These are phyloP conservation scores for Xiphophorus couchianus DNA, from an alignment of 2,113 vertebrate genomes.

Conservation along the genomic window DNA sequence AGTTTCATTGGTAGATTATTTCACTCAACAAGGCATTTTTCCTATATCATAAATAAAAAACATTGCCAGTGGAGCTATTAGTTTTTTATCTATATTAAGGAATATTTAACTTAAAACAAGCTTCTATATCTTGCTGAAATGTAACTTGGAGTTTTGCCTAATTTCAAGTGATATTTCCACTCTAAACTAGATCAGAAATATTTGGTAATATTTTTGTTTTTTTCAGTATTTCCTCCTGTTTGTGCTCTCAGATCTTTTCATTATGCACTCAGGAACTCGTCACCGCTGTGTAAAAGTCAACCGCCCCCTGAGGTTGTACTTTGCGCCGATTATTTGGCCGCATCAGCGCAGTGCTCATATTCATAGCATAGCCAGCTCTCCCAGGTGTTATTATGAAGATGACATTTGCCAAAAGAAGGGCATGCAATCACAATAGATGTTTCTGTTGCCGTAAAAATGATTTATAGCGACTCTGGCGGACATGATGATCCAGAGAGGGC, in stretches of 20 bases:
- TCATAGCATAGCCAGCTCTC: slow-evolving; percentile 44
- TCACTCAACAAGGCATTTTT: too few species aligned
- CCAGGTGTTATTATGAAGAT: slow-evolving; percentile 62
- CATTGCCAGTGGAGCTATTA: too few species aligned
- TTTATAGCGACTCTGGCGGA: slow-evolving; percentile 47
- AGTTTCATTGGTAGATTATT: too few species aligned
- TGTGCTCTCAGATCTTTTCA: slow-evolving; percentile 15
- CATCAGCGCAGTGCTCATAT: slow-evolving; percentile 44
- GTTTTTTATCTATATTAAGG: too few species aligned
- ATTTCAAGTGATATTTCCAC: too few species aligned
- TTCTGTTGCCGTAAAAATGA: slow-evolving; percentile 61
- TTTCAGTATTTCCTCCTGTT: neutral
- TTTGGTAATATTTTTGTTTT: too few species aligned
- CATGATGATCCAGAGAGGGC: slow-evolving; percentile 59
- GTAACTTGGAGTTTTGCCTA: too few species aligned
- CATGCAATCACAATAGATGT: slow-evolving; percentile 66
- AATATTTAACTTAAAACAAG: too few species aligned
- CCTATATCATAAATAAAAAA: too few species aligned
- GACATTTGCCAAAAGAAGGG: slow-evolving; percentile 72
- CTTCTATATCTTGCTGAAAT: too few species aligned
- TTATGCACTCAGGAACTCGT: neutral
- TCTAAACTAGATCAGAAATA: too few species aligned
- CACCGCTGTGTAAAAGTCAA: slow-evolving; percentile 51
- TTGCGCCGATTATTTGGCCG: slow-evolving; percentile 19
- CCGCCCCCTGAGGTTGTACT: slow-evolving; percentile 47